A percentile compares a stretch with the other conserved stretches of the same genome.
Conservation (phyloP, 2,113 vertebrate genomes). For the Smithornis capensis region DNA sequence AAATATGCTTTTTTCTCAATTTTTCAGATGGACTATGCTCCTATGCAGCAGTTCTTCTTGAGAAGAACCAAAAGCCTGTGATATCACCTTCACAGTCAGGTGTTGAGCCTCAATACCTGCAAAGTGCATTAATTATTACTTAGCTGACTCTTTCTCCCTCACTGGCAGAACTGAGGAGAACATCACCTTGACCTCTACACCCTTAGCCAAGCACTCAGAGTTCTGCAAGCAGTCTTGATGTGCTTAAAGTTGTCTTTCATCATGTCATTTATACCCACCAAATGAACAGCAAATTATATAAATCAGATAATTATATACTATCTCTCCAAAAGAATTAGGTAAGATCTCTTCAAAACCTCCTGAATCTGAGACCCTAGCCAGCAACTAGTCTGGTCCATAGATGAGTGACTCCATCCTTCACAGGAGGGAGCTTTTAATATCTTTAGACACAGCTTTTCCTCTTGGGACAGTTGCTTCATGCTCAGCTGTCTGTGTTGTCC, state of each 20-base stretch:
- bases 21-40: neutral
- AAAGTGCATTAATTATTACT: neutral
- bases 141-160: neutral
- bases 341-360: neutral
- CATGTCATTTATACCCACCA: neutral
- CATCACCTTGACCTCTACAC: accelerated
- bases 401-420: neutral
- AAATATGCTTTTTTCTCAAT: neutral
- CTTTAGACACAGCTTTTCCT: neutral
- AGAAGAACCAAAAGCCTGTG: neutral
- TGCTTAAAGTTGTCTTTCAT: neutral
- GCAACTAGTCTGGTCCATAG: neutral
- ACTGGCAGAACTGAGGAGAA: neutral
- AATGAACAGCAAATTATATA: neutral
- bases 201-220: neutral
- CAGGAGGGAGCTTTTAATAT: neutral
- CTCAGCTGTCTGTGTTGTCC: neutral
- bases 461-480: neutral
- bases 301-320: neutral
- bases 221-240: neutral
- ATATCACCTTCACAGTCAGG: neutral
- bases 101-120: neutral
- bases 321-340: neutral
- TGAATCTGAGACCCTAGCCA: neutral
- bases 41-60: neutral